Percentiles rank a stretch among this genome's conserved stretches.
These are phyloP conservation scores for Caenorhabditis becei DNA, from an alignment of 2,888 invertebrate species.

Conservation along the genomic window DNA sequence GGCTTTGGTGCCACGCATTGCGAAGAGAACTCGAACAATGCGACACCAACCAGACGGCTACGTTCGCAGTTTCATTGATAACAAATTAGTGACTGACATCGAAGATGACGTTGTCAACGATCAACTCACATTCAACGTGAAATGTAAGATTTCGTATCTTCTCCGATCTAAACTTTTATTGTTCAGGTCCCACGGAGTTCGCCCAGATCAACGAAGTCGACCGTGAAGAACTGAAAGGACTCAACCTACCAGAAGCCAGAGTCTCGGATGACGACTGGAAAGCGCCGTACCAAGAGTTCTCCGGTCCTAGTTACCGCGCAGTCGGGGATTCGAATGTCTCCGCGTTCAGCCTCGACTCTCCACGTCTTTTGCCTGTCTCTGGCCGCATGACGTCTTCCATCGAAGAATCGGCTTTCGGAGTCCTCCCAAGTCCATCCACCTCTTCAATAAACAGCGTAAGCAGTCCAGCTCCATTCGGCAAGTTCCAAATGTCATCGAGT, in stretches of 20 bases:
- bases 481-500: constrained; percentile 44
- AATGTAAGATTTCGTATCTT: constrained; percentile 56
- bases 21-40: constrained; percentile 73
- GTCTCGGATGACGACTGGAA: constrained; percentile 69
- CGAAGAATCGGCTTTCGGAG: constrained; percentile 54
- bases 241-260: constrained; percentile 60
- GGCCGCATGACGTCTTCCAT: constrained; percentile 58
- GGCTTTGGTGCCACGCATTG: constrained; percentile 62
- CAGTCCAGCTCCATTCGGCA: constrained; percentile 67
- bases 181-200: constrained; percentile 71
- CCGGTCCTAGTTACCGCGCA: constrained; percentile 51
- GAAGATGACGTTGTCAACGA: constrained; percentile 72
- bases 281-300: constrained; percentile 63
- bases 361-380: constrained; percentile 41
- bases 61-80: constrained; percentile 73
- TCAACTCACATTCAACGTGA: constrained; percentile 72
- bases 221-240: constrained; percentile 57
- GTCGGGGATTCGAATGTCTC: constrained; percentile 61
- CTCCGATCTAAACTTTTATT: neutral
- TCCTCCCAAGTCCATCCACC: constrained; percentile 67
- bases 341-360: constrained; percentile 62
- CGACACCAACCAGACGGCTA: constrained; percentile 74
- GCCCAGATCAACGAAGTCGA: constrained; percentile 68
- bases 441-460: constrained; percentile 69
- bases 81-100: constrained; percentile 71